Percentiles rank a stretch among this genome's conserved stretches.
Evolutionary conservation across 2,888 invertebrate species (phyloP).

Genomic region (Ormyrus pomaceus): DNA sequence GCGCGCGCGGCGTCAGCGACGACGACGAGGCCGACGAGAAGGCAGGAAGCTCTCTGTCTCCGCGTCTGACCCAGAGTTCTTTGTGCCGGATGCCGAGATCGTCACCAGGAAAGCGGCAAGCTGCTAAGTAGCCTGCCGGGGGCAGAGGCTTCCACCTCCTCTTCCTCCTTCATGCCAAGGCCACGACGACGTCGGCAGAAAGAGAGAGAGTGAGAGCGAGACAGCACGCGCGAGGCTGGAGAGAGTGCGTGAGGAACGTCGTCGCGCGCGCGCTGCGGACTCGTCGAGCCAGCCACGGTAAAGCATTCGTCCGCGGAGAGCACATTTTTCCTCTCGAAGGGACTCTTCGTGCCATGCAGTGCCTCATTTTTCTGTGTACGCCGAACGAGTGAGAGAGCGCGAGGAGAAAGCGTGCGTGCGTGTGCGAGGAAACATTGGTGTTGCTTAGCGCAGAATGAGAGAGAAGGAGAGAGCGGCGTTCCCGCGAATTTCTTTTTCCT

Average conservation of each 20-base stretch:
- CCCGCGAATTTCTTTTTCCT: conserved; percentile 21
- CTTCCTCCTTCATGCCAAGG: conserved; percentile 48
- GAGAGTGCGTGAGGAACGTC: conserved; percentile 52
- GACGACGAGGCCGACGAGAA: conserved; percentile 12
- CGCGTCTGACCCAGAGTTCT: not conserved
- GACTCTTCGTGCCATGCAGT: no score
- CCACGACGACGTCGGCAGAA: conserved; percentile 40
- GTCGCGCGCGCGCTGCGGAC: conserved; percentile 46
- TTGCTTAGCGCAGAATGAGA: conserved; percentile 7
- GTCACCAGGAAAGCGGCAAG: not conserved
- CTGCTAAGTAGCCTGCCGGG: conserved; percentile 1
- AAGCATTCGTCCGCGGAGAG: not conserved
- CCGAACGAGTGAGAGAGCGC: not conserved
- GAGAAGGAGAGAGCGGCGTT: no score
- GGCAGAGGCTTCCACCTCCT: conserved; percentile 21
- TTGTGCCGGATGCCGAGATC: conserved; percentile 25
- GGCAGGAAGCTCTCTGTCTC: not conserved
- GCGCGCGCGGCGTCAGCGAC: conserved; percentile 31
- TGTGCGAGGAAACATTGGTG: conserved; percentile 13
- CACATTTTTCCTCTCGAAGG: no score
- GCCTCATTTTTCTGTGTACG: no score
- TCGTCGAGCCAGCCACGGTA: conserved; percentile 27
- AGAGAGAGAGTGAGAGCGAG: conserved; percentile 18
- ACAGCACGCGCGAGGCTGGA: conserved; percentile 38
- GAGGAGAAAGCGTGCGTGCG: not conserved